phyloP scores from a whole-genome alignment of 2,888 invertebrate genomes.

The Torymus auratus region DNA sequence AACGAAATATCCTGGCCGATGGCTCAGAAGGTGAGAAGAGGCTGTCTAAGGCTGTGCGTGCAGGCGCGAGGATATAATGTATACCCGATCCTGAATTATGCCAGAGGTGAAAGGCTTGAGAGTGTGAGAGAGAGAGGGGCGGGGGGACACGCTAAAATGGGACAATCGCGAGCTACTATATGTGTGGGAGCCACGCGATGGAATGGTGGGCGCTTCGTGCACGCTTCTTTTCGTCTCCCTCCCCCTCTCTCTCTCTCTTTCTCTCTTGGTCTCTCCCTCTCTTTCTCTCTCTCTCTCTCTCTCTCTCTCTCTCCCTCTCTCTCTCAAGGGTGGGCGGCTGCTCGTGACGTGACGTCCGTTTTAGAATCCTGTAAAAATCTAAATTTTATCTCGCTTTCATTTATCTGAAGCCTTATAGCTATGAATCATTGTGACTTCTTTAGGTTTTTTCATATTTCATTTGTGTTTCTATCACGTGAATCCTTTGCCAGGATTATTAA shows the following conservation, averaged over 20 bases:
- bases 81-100: constrained; percentile 59
- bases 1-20: no score
- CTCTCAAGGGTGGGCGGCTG: constrained; percentile 23
- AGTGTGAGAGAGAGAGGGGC: no score
- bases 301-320: no score
- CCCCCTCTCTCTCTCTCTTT: no score
- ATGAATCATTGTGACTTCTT: background rate
- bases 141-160: constrained; percentile 65
- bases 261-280: background rate
- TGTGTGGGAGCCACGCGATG: constrained; percentile 68
- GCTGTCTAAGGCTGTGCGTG: no score
- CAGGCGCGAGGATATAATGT: constrained; percentile 27
- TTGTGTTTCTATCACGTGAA: no score
- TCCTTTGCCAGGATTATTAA: no score
- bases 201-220: constrained; percentile 55
- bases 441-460: background rate
- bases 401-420: background rate
- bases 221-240: no score
- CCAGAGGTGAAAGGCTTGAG: constrained; percentile 73
- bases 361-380: constrained; percentile 10
- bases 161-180: constrained; percentile 66
- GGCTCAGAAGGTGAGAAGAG: no score
- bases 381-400: constrained; percentile 21
- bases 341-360: background rate
- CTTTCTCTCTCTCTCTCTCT: no score